These are phyloP conservation scores for Geothlypis trichas DNA, from an alignment of 2,113 vertebrate genomes.

Conservation along the genomic window DNA sequence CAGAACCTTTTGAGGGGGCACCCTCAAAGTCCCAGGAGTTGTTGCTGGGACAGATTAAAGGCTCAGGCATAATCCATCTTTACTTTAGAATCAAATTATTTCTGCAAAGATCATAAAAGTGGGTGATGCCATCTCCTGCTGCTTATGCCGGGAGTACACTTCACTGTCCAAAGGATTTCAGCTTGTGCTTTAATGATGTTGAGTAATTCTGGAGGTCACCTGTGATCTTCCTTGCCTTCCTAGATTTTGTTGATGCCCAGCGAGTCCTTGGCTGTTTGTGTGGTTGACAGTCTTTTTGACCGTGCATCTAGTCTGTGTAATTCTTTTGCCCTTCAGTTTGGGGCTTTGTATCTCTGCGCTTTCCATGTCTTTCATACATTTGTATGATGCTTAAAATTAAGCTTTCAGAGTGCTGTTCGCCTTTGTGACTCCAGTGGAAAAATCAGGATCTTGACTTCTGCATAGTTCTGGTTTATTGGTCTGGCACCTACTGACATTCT, in stretches of 20 bases:
- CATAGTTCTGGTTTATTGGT: constrained; percentile 2
- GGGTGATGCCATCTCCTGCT: background rate
- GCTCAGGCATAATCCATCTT: background rate
- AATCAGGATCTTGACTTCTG: background rate
- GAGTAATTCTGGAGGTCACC: background rate
- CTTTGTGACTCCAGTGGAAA: background rate
- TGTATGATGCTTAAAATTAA: background rate
- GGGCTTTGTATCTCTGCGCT: background rate
- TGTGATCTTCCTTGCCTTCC: background rate
- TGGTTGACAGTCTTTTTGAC: background rate
- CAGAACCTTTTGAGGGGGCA: background rate
- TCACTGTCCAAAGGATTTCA: background rate
- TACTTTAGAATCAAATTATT: background rate
- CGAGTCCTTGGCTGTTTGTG: background rate
- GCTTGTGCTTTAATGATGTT: background rate
- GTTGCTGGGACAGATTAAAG: background rate
- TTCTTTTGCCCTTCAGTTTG: background rate
- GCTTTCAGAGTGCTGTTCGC: background rate
- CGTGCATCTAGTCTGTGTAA: accelerated
- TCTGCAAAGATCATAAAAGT: background rate
- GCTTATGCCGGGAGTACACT: background rate
- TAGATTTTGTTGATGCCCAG: background rate
- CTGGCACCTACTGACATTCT: background rate
- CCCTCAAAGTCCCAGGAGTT: background rate
- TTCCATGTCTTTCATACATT: background rate